Base-by-base conservation (phyloP, 1,140 invertebrate genomes). In the Pachyrhynchus sulphureomaculatus region DNA sequence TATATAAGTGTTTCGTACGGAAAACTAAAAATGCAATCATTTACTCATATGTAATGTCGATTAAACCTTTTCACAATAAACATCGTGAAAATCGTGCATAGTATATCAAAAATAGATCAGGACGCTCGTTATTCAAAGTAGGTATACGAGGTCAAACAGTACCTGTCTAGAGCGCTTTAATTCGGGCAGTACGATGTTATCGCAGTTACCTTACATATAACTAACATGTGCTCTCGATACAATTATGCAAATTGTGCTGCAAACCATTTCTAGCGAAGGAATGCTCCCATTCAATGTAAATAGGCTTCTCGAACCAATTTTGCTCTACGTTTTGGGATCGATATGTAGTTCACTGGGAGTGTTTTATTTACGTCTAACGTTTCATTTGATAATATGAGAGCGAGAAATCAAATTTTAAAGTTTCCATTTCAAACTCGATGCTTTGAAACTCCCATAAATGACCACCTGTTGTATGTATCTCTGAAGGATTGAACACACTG, bases 161-260 rank as follows among this genome's bases (percentile, higher is more conserved):
- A 53, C 51, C 36, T 53, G 51, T 53, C 51, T 41, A 41, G 36
- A 53, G 20, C 21, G 34, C 20, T 17, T 53, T 36, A 34, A 37
- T 10, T 53, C 21, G 51, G 23, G 20, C 34, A 15, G 36, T 26
- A 41, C 51, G 51, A 53, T 53, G 39, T 53, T 53, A 53, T 53
- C 51, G 34, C 49, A 34, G 51, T 41, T 53, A 26, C 51, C 51
- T 53, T 53, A 53, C 51, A 53, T 51, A 32, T 51, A 26, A 51
- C 20, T 51, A 51, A 36, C 48, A 51, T 53, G 51, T 53, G 51
- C 51, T 41, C 51, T 36, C 51, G 51, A 53, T 41, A 53, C 41
- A 53, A 53, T 53, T 53, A 53, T 53, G 51, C 41, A 53, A 53
- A 53, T 53, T n/a, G 51, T 53, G 32, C 36, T 21, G 51, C 41